Base-by-base conservation (phyloP, 2,797 vertebrate genomes). In the Molossus molossus region DNA sequence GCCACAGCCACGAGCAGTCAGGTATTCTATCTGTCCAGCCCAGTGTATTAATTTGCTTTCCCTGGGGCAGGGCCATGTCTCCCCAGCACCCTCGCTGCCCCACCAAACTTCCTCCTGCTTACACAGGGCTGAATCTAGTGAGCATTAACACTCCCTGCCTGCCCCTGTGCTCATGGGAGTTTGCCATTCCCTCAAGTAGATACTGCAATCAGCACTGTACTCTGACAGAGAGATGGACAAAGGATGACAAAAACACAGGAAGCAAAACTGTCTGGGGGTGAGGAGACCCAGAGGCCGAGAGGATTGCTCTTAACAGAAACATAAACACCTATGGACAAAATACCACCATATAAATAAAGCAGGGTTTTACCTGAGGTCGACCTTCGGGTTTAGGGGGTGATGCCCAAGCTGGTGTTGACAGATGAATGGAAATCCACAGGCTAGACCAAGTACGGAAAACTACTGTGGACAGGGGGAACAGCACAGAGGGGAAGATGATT, bases 401-500 rank as follows among this genome's bases (percentile, higher is more conserved):
- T 5, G 17, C 33, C 60, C 23, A n/a, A 33, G 25, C 17, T 11
- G 25, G 77, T 69, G 13, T 5, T 57, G 65, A 69, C 23, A 60
- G 50, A 69, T 37, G 33, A 70, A 29, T 0, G 79, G 65, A 50
- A 94, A 58, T n/a, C 76, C 72, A 12, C n/a, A 27, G 58, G 75
- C 37, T 0, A 77, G 69, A 37, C 57, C 21, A 76, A 21, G 60
- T 25, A 5, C 14, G n/a, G 79, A 70, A 33, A 81, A n/a, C 45
- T 62, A 40, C 90, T 23, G 17, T 11, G 57, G 62, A 14, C 18
- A 79, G 3, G 64, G 37, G 29, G 17, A 37, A 15, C 8, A 45
- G 20, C 13, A 23, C 1, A 18, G 5, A 55, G n/a, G 1, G 48
- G 15, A 17, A 23, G 12, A 58, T 2, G 3, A 10, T 8, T 7